A percentile compares a stretch with the other conserved stretches of the same genome.
These are phyloP conservation scores for Fulmarus glacialis DNA, from an alignment of 2,113 vertebrate genomes.

Conservation along the genomic window DNA sequence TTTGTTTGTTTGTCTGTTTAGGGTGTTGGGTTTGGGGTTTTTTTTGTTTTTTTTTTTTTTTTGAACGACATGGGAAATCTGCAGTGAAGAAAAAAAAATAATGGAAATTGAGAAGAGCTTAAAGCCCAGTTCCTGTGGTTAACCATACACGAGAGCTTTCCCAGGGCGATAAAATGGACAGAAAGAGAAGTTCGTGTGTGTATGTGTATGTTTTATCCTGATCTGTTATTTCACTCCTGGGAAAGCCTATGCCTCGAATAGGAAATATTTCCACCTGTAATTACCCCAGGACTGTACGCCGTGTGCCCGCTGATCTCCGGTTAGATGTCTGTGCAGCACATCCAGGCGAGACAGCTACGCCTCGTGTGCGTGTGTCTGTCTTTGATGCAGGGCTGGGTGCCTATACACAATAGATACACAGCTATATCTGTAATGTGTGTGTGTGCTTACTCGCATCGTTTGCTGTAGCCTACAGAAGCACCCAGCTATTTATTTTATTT, in stretches of 20 bases:
- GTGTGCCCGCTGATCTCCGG: background rate
- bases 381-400: slow-evolving; percentile 24
- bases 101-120: background rate
- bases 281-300: background rate
- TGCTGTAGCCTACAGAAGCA: background rate
- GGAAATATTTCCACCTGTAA: background rate
- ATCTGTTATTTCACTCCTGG: slow-evolving; percentile 24
- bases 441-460: background rate
- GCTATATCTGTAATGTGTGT: background rate
- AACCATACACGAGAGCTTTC: slow-evolving; percentile 30
- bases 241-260: background rate
- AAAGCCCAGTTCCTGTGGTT: slow-evolving; percentile 27
- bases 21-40: no score
- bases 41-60: background rate
- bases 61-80: background rate
- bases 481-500: background rate
- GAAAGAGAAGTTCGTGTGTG: slow-evolving; percentile 15
- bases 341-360: background rate
- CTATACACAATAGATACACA: background rate
- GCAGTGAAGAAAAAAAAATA: background rate
- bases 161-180: slow-evolving; percentile 43
- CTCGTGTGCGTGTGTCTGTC: background rate
- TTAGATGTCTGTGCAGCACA: background rate
- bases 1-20: background rate
- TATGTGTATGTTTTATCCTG: background rate